Evolutionary conservation across 1,140 invertebrate species (phyloP).

Genomic region (Yoshiicerus persimilis): DNA sequence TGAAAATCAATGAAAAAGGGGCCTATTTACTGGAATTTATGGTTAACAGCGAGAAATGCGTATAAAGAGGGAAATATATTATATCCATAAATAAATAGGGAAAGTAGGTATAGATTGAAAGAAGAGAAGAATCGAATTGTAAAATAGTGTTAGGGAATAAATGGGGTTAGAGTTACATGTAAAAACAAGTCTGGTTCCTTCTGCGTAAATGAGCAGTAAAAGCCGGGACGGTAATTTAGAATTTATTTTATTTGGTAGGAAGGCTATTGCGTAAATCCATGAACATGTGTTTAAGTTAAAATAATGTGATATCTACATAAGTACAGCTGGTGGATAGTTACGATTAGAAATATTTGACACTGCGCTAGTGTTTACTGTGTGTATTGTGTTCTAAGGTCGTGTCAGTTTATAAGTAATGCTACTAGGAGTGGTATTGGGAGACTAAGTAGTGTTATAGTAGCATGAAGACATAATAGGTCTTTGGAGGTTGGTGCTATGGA

Average conservation of each 20-base stretch:
- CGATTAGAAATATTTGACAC: neutral
- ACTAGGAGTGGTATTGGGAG: too few relatives aligned
- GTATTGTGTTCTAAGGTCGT: neutral
- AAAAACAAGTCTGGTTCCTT: neutral
- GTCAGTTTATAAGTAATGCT: neutral
- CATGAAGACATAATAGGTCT: too few relatives aligned
- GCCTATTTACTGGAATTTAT: too few relatives aligned
- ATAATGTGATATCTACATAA: neutral
- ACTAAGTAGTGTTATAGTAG: too few relatives aligned
- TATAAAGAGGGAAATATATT: too few relatives aligned
- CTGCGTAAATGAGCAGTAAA: neutral
- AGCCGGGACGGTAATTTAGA: neutral
- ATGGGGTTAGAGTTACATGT: neutral
- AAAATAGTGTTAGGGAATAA: neutral
- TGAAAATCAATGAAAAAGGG: too few relatives aligned
- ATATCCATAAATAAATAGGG: too few relatives aligned
- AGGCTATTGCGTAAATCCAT: neutral
- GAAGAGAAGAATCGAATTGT: too few relatives aligned
- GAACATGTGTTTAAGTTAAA: conserved; percentile 4
- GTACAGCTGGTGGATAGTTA: neutral
- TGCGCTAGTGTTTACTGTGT: neutral
- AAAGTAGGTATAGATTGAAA: too few relatives aligned
- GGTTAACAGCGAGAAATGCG: too few relatives aligned
- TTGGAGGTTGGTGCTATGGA: neutral
- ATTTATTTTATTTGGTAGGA: neutral